A percentile compares a stretch with the other conserved stretches of the same genome.
Evolutionary conservation across 1,140 invertebrate species (phyloP).

Genomic region (Apis laboriosa): DNA sequence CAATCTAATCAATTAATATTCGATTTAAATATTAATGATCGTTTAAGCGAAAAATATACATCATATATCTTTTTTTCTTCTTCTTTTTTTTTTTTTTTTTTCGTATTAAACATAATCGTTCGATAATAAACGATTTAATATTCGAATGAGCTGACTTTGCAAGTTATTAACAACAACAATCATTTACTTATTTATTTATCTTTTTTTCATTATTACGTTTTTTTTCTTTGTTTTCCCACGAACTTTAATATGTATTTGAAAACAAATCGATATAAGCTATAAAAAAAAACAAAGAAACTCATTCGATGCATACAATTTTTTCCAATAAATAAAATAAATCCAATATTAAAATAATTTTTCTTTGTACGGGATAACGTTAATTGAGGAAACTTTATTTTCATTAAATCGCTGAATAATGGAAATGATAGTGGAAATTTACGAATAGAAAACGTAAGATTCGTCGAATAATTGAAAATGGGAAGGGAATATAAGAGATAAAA

Average conservation of each 20-base stretch:
- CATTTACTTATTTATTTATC: constrained; percentile 48
- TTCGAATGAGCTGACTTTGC: not conserved
- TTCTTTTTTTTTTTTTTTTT: too few species aligned
- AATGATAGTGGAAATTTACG: not conserved
- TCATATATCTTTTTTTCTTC: not conserved
- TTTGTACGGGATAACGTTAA: not conserved
- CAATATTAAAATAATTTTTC: not conserved
- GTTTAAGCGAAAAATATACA: not conserved
- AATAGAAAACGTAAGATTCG: not conserved
- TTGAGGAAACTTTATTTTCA: not conserved
- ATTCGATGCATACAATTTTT: not conserved
- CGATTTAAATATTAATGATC: not conserved
- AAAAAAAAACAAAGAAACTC: not conserved
- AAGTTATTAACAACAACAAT: constrained; percentile 65
- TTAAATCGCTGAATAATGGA: not conserved
- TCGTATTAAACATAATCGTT: not conserved
- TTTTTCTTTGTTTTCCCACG: constrained; percentile 19
- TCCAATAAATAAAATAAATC: too few species aligned
- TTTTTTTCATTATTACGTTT: not conserved
- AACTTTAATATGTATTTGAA: not conserved
- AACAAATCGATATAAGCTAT: not conserved
- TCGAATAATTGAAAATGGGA: not conserved
- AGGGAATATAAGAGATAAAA: not conserved
- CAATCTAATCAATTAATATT: not conserved
- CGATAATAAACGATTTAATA: not conserved